Evolutionary conservation across 2,888 invertebrate species (phyloP).

Genomic region (Serripes groenlandicus): DNA sequence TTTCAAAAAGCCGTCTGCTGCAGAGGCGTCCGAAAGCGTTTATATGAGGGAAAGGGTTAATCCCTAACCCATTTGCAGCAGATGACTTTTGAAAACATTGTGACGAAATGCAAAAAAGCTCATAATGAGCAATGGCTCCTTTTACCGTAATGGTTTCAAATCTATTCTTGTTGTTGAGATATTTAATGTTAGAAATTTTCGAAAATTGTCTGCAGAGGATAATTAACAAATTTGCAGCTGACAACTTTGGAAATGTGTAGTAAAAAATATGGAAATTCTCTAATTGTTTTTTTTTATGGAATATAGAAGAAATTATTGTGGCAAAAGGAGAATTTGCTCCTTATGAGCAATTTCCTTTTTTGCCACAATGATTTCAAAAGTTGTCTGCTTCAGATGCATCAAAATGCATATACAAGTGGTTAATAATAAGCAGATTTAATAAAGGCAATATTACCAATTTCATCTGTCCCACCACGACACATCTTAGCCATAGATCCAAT

Average conservation of each 20-base stretch:
- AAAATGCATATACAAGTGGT: too few relatives aligned
- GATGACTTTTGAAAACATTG: not conserved
- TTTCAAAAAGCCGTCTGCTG: too few relatives aligned
- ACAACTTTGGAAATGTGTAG: not conserved
- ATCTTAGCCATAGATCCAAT: conserved; percentile 69
- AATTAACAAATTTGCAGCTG: not conserved
- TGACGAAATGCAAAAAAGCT: not conserved
- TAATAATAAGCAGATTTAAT: not conserved
- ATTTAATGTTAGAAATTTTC: not conserved
- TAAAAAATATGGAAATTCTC: not conserved
- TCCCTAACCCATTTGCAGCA: too few relatives aligned
- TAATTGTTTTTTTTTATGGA: too few relatives aligned
- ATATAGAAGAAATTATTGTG: too few relatives aligned
- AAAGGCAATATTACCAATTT: conserved; percentile 66
- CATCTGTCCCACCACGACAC: conserved; percentile 75
- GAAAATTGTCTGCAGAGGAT: not conserved
- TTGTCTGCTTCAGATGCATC: too few relatives aligned
- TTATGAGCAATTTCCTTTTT: too few relatives aligned
- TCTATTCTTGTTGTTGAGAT: not conserved
- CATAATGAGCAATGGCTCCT: not conserved
- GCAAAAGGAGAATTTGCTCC: too few relatives aligned
- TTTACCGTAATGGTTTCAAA: not conserved
- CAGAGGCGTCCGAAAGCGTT: too few relatives aligned
- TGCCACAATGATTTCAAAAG: too few relatives aligned
- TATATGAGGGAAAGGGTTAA: too few relatives aligned